Percentiles rank a stretch among this genome's conserved stretches.
Evolutionary conservation across 2,888 invertebrate species (phyloP).

Genomic region (Mimachlamys varia): DNA sequence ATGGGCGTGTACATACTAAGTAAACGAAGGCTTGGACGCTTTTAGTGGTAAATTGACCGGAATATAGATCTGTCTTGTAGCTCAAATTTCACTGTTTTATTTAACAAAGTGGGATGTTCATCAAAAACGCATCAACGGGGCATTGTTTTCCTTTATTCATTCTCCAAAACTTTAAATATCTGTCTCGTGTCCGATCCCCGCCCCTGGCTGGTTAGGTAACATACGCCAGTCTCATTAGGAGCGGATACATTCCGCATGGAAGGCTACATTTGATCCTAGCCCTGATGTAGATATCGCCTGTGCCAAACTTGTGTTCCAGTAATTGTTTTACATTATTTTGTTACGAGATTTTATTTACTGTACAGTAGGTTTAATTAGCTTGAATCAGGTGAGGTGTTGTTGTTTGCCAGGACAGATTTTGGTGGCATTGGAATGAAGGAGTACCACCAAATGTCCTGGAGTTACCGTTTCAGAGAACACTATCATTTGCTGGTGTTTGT

Average conservation of each 20-base stretch:
- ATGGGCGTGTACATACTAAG: background rate
- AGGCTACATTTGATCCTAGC: background rate
- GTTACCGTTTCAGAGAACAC: too few species aligned
- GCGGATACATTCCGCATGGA: background rate
- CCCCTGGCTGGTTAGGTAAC: background rate
- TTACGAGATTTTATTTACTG: constrained; percentile 22
- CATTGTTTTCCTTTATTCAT: constrained; percentile 31
- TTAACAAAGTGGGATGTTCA: constrained; percentile 15
- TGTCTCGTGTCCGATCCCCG: constrained; percentile 18
- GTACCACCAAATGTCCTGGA: too few species aligned
- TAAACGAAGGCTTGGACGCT: background rate
- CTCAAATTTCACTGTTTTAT: background rate
- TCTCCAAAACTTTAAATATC: constrained; percentile 20
- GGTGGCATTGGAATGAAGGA: background rate
- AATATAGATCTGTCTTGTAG: background rate
- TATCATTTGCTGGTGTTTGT: too few species aligned
- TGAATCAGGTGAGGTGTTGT: background rate
- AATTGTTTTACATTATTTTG: constrained; percentile 31
- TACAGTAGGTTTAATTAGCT: background rate
- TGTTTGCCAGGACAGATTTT: constrained; percentile 2
- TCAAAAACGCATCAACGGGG: background rate
- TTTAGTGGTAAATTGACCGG: background rate
- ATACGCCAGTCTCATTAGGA: constrained; percentile 15
- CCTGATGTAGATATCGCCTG: constrained; percentile 6
- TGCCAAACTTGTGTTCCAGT: background rate